Evolutionary conservation across 2,113 vertebrate species (phyloP).

Genomic region (Microtus richardsoni): DNA sequence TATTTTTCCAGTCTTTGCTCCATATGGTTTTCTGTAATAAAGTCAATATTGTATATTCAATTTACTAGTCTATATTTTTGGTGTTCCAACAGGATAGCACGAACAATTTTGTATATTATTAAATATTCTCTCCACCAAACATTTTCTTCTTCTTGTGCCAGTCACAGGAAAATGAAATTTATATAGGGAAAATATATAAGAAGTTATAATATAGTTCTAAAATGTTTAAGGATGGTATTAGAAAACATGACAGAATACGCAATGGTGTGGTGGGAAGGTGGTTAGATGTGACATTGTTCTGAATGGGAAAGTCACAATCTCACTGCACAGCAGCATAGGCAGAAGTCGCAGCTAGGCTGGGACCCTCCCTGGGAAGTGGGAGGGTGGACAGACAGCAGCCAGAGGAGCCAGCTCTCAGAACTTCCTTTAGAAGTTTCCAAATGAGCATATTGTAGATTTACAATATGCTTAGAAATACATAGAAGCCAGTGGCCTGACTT

Average conservation of each 20-base stretch:
- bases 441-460: not conserved
- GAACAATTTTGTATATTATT: not conserved
- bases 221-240: not conserved
- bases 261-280: not conserved
- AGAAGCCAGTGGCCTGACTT: not conserved
- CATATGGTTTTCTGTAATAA: not conserved
- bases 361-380: too few relatives aligned
- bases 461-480: not conserved
- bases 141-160: not conserved
- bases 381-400: not conserved
- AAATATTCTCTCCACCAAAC: conserved; percentile 24
- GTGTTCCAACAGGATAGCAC: not conserved
- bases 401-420: not conserved
- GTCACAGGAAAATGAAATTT: conserved; percentile 36
- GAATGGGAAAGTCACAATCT: not conserved
- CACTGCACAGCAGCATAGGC: not conserved
- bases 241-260: not conserved
- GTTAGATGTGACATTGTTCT: not conserved
- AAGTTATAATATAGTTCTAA: not conserved
- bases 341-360: not conserved
- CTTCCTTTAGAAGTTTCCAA: not conserved
- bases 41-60: conserved; percentile 10
- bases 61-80: not conserved
- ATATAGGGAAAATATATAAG: not conserved
- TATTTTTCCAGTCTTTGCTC: conserved; percentile 19